Base-by-base conservation (phyloP, 1,140 invertebrate genomes). In the Chironomus tepperi region DNA sequence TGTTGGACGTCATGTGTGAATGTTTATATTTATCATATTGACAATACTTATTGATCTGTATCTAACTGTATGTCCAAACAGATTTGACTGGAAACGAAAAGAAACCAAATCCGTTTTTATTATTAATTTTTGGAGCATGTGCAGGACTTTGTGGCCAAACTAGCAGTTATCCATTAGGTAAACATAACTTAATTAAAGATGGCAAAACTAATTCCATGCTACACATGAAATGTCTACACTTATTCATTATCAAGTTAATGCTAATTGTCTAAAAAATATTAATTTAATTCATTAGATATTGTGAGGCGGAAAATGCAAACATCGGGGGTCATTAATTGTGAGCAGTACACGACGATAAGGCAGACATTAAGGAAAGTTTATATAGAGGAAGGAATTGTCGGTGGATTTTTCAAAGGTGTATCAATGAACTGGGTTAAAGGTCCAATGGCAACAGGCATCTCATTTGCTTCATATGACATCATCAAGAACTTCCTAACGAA, bases 401-500 rank as follows among this genome's bases (percentile, higher is more conserved):
- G 89, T 76, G 97, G 97, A 0, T 91, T 98, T 79, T 99, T 95
- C 85, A 99, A 99, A 85, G 98, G 97, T 0, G 87, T 99, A 0
- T 97, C 93, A 77, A 97, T 99, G 94, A 99, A 99, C 85, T 99
- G 96, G 95, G 91, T 99, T 2, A 99, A 99, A 84, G 98, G 98
- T 6, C 98, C 98, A 0, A 94, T 99, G 70, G 94, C 97, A 2
- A 96, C 97, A n/a, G 97, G 97, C 64, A 96, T 98, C 76, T 98
- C 95, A 81, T 99, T 99, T 85, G 92, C 95, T 3, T 96, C 94
- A 0, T 98, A 98, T 83, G 97, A 99, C 83, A 83, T 88, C 19
- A 89, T 93, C 34, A 89, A 89, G 76, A 86, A 89, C 74, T 83
- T 84, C 73, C 81, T 93, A 5, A 5, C 12, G 47, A 57, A n/a